A percentile compares a stretch with the other conserved stretches of the same genome.
phyloP scores from a whole-genome alignment of 2,797 vertebrate species.

The Enteromius paludinosus region DNA sequence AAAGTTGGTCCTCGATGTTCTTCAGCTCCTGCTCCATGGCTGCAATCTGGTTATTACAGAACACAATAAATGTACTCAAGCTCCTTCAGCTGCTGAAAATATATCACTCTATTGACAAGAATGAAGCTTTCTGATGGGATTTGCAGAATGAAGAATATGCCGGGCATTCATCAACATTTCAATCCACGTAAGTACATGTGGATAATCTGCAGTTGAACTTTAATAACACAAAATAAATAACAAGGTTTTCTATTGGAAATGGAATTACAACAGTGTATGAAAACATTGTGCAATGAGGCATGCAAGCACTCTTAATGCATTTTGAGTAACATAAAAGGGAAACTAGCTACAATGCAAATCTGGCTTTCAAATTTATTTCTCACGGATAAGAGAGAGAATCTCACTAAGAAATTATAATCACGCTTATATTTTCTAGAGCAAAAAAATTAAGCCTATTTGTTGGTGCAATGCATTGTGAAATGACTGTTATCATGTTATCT shows the following conservation, averaged over 20 bases:
- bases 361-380: background rate
- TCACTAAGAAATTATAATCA: background rate
- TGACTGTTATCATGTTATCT: no score
- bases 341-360: background rate
- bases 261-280: background rate
- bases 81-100: conserved; percentile 1
- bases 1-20: conserved; percentile 73
- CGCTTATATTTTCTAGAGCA: background rate
- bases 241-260: background rate
- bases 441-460: background rate
- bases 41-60: conserved; percentile 66
- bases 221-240: background rate
- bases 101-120: conserved; percentile 12
- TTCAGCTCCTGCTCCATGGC: conserved; percentile 73
- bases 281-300: background rate
- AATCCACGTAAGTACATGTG: background rate
- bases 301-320: background rate
- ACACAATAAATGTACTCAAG: conserved; percentile 16
- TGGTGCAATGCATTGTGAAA: background rate
- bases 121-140: background rate
- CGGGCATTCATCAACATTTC: conserved; percentile 16
- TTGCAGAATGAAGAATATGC: conserved; percentile 6
- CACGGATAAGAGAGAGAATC: background rate
- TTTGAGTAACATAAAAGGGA: background rate
- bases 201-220: conserved; percentile 19